Evolutionary conservation across 2,888 invertebrate genomes (phyloP).

Genomic region (Tromatobia lineatoria): DNA sequence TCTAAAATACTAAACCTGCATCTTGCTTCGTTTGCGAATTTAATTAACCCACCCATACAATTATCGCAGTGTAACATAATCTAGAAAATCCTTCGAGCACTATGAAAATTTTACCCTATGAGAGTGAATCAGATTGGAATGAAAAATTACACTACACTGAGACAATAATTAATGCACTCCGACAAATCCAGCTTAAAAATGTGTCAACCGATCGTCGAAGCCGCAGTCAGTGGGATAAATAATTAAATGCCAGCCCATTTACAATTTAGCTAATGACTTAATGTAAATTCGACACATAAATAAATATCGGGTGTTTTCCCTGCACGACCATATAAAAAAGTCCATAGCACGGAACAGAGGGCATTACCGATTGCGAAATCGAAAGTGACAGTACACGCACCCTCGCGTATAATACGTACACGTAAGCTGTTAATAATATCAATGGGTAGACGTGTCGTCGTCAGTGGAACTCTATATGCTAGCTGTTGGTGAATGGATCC

Average conservation of each 20-base stretch:
- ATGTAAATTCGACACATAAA: background rate
- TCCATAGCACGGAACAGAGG: background rate
- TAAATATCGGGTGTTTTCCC: background rate
- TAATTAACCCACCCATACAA: too few species aligned
- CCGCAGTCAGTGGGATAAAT: background rate
- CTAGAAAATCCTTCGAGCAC: too few species aligned
- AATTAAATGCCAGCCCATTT: background rate
- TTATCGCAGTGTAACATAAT: too few species aligned
- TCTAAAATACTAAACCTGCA: too few species aligned
- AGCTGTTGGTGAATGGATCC: constrained; percentile 48
- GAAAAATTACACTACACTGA: too few species aligned
- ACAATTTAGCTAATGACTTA: background rate
- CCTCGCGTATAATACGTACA: constrained; percentile 7
- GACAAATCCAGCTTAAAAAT: too few species aligned
- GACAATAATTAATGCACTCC: too few species aligned
- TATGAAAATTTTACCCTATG: too few species aligned
- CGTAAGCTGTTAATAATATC: constrained; percentile 56
- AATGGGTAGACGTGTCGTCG: constrained; percentile 38
- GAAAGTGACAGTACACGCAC: constrained; percentile 20
- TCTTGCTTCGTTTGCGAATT: too few species aligned
- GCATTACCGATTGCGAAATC: background rate
- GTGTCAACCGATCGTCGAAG: too few species aligned
- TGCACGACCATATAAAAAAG: background rate
- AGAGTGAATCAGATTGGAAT: too few species aligned
- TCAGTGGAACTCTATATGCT: constrained; percentile 18